These are phyloP conservation scores for Laticauda colubrina DNA, from an alignment of 2,113 vertebrate genomes.

Conservation along the genomic window DNA sequence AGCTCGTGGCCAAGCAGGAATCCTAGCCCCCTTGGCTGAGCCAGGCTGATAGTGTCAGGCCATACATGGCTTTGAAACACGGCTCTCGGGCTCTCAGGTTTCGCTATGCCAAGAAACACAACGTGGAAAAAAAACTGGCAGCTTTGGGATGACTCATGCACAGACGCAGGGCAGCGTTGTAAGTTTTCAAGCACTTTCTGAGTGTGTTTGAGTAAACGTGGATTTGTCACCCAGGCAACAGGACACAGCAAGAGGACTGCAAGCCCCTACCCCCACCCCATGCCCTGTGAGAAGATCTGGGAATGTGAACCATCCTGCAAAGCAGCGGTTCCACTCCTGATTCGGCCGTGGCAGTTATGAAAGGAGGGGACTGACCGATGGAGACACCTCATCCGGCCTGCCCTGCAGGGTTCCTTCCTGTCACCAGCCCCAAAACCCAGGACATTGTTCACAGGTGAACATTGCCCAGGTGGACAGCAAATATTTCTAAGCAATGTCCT, in stretches of 20 bases:
- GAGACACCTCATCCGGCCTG: no score
- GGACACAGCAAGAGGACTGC: neutral
- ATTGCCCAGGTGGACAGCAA: neutral
- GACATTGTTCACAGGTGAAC: neutral
- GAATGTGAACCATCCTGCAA: slow-evolving; percentile 11
- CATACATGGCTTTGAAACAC: slow-evolving; percentile 73
- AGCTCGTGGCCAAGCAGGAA: neutral
- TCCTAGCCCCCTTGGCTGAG: neutral
- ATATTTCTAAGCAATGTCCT: neutral
- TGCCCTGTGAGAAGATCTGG: neutral
- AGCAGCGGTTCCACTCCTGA: neutral
- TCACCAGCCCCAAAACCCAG: neutral
- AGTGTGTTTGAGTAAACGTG: slow-evolving; percentile 53
- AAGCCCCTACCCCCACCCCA: neutral
- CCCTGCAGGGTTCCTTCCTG: neutral
- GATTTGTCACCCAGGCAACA: slow-evolving; percentile 56
- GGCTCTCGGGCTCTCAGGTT: slow-evolving; percentile 38
- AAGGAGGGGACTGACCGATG: neutral
- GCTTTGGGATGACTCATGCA: slow-evolving; percentile 57
- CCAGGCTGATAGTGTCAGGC: slow-evolving; percentile 33
- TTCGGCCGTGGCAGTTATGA: fast-evolving
- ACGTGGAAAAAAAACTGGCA: slow-evolving; percentile 53
- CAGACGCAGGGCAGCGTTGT: slow-evolving; percentile 36
- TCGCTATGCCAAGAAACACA: slow-evolving; percentile 60
- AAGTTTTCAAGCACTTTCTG: slow-evolving; percentile 36